Evolutionary conservation across 2,797 vertebrate species (phyloP).

Genomic region (Lagodon rhomboides): DNA sequence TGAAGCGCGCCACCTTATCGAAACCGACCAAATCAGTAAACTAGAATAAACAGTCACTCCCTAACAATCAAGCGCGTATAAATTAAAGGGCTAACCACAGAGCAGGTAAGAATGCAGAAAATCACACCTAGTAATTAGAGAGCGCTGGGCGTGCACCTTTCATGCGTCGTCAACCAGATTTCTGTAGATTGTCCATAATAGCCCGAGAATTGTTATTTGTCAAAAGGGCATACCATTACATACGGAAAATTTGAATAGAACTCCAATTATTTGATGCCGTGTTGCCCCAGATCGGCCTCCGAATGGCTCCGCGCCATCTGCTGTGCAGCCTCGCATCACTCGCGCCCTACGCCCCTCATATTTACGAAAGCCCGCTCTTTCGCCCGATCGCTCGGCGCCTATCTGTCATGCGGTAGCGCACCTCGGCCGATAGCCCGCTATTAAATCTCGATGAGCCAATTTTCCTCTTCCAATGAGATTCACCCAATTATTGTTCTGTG

Average conservation of each 20-base stretch:
- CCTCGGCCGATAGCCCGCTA: conserved; percentile 57
- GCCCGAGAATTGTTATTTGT: conserved; percentile 51
- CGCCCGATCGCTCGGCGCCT: conserved; percentile 27
- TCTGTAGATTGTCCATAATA: conserved; percentile 66
- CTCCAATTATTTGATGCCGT: conserved; percentile 65
- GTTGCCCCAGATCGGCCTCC: conserved; percentile 51
- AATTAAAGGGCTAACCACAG: conserved; percentile 36
- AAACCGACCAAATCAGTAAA: conserved; percentile 34
- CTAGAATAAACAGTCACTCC: conserved; percentile 35
- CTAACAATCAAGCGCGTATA: conserved; percentile 25
- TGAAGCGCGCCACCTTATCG: conserved; percentile 10
- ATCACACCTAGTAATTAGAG: conserved; percentile 63
- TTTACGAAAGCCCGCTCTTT: conserved; percentile 35
- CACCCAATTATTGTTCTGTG: conserved; percentile 70
- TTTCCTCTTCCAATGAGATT: conserved; percentile 70
- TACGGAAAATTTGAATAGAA: conserved; percentile 67
- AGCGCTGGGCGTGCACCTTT: conserved; percentile 49
- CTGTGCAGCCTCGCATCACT: conserved; percentile 36
- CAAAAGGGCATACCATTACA: conserved; percentile 44
- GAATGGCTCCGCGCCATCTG: conserved; percentile 67
- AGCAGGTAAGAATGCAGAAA: conserved; percentile 75
- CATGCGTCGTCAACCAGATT: conserved; percentile 46
- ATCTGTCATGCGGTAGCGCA: conserved; percentile 44
- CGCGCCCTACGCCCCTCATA: conserved; percentile 35
- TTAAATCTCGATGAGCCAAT: conserved; percentile 76